phyloP scores from a whole-genome alignment of 2,797 vertebrate species.

The Huso huso region DNA sequence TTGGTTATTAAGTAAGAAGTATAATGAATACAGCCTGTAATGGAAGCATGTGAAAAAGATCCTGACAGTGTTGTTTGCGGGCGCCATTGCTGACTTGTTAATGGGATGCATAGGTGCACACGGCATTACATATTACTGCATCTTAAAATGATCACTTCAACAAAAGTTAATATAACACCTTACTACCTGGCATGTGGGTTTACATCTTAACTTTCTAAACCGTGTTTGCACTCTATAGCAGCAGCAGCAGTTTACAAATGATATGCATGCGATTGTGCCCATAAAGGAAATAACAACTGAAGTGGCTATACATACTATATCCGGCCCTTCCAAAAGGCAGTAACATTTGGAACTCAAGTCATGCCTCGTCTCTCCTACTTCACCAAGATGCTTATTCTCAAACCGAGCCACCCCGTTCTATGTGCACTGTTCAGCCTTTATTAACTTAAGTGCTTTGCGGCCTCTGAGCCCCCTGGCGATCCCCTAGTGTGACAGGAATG shows the following conservation, averaged over 20 bases:
- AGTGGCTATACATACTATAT: not conserved
- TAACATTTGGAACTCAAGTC: slow-evolving; percentile 67
- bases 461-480: slow-evolving; percentile 67
- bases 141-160: slow-evolving; percentile 31
- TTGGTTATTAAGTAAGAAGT: too few relatives aligned
- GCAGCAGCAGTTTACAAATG: too few relatives aligned
- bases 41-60: too few relatives aligned
- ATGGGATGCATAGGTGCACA: too few relatives aligned
- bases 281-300: not conserved
- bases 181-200: slow-evolving; percentile 19
- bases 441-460: slow-evolving; percentile 79
- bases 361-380: slow-evolving; percentile 73
- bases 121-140: slow-evolving; percentile 48
- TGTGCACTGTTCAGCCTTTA: slow-evolving; percentile 72
- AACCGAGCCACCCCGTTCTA: slow-evolving; percentile 65
- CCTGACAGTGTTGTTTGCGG: too few relatives aligned
- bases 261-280: not conserved
- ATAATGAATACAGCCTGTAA: too few relatives aligned
- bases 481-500: slow-evolving; percentile 59
- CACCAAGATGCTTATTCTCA: slow-evolving; percentile 62
- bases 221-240: slow-evolving; percentile 50
- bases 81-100: too few relatives aligned
- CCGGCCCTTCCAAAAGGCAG: not conserved
- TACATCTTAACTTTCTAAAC: slow-evolving; percentile 17
- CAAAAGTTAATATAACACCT: slow-evolving; percentile 10